Evolutionary conservation across 2,113 vertebrate species (phyloP).

Genomic region (Tragelaphus buxtoni): DNA sequence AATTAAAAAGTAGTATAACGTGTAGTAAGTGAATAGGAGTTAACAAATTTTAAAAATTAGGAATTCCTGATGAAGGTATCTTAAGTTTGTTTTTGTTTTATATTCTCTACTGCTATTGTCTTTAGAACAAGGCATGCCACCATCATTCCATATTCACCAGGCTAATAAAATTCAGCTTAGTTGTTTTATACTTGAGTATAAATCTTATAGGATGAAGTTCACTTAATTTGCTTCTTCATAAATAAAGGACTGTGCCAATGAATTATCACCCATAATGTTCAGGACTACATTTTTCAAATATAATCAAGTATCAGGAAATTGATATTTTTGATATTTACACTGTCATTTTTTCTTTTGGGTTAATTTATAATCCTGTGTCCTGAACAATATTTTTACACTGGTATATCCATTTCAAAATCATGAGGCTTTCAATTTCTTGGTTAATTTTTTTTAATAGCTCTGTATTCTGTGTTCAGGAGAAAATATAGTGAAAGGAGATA

Average conservation of each 20-base stretch:
- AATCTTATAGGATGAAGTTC: neutral
- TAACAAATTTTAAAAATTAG: neutral
- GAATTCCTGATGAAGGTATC: neutral
- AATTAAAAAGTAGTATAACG: neutral
- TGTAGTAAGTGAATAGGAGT: neutral
- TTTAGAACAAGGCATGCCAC: neutral
- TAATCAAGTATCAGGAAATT: neutral
- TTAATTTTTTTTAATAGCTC: slow-evolving; percentile 51
- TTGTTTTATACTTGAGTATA: neutral
- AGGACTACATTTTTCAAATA: neutral
- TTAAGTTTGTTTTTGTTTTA: neutral
- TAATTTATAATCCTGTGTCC: neutral
- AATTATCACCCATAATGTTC: neutral
- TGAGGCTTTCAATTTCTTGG: neutral
- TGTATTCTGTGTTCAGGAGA: slow-evolving; percentile 86
- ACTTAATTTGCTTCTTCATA: neutral
- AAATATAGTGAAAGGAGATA: slow-evolving; percentile 92
- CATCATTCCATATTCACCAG: neutral
- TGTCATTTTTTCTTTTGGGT: neutral
- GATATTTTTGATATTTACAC: neutral
- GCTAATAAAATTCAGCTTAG: neutral
- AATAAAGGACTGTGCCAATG: neutral
- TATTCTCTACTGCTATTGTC: neutral
- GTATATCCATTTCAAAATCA: slow-evolving; percentile 28
- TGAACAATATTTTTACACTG: neutral